phyloP scores from a whole-genome alignment of 35 echinoderm and acorn worm species.

The Stichopus chloronotus region DNA sequence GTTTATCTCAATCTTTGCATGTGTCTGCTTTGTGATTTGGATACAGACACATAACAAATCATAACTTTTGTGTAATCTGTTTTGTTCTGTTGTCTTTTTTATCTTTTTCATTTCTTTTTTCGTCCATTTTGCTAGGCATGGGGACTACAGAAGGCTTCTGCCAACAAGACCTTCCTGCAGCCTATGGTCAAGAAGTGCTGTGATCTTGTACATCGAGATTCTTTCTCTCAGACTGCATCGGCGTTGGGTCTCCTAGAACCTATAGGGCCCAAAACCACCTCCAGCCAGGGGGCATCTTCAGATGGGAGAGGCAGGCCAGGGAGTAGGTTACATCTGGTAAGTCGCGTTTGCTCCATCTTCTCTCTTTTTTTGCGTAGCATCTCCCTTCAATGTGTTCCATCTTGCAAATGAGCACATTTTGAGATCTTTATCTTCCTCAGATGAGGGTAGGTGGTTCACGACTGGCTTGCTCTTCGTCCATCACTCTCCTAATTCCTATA shows the following conservation, averaged over 20 bases:
- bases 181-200: conserved; percentile 36
- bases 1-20: not conserved
- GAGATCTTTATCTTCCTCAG: no score
- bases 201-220: conserved; percentile 60
- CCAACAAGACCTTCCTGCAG: conserved; percentile 45
- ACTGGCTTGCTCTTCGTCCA: no score
- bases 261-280: not conserved
- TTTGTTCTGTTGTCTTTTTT: not conserved
- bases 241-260: conserved; percentile 47
- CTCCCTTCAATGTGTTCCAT: no score
- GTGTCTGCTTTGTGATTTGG: not conserved
- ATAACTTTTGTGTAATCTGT: no score
- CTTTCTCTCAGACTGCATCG: conserved; percentile 39
- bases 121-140: conserved; percentile 22
- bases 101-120: not conserved
- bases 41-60: no score
- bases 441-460: no score
- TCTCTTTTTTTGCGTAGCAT: not conserved
- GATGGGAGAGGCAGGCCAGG: not conserved
- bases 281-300: not conserved
- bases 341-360: not conserved
- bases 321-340: not conserved
- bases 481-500: no score
- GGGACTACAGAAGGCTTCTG: conserved; percentile 55
- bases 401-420: no score